Evolutionary conservation across 2,888 invertebrate genomes (phyloP), one percentile per base, ranked within the genome.

Genomic region (Malacosoma neustria): DNA sequence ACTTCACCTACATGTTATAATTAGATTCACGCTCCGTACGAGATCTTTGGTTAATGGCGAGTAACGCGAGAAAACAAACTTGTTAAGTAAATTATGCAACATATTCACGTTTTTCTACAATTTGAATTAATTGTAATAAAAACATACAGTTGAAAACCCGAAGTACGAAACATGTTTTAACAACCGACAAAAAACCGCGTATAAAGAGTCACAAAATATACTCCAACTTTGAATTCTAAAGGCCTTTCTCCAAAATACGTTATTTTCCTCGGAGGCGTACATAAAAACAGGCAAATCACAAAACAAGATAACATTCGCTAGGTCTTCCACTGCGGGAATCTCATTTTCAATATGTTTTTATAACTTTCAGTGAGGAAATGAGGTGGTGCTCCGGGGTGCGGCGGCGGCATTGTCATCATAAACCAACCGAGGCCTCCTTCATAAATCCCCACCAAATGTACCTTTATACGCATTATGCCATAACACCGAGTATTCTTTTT

Each of bases 271-370:
- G 57, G 48, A 56, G 61, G 59, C 63, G 63, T 67, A 70, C 68
- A 80, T 77, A 81, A 80, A 81, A 82, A 80, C 72, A 71, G 71
- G 72, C 72, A 73, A 82, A 80, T 81, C 74, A 74, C 80, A 67
- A 80, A 79, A 85, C 80, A 77, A 82, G 84, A 84, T 82, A 82
- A 77, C 79, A 77, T 72, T 81, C 65, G 69, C 68, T 69, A 67
- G 74, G 79, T 72, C 70, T 72, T 75, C 67, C 68, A 64, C 61
- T 57, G 68, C 66, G 73, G 64, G 80, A 75, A 84, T 84, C 84
- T 84, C 80, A 81, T 85, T 84, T 85, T 84, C 85, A 85, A 85
- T 85, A 85, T 84, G 85, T 84, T 84, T 85, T 85, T 84, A 85
- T 85, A 84, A 84, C 84, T 84, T 82, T 81, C 73, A 61, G 75